These are phyloP conservation scores for Phyto melanocephala DNA, from an alignment of 2,888 invertebrate species.

Conservation along the genomic window DNA sequence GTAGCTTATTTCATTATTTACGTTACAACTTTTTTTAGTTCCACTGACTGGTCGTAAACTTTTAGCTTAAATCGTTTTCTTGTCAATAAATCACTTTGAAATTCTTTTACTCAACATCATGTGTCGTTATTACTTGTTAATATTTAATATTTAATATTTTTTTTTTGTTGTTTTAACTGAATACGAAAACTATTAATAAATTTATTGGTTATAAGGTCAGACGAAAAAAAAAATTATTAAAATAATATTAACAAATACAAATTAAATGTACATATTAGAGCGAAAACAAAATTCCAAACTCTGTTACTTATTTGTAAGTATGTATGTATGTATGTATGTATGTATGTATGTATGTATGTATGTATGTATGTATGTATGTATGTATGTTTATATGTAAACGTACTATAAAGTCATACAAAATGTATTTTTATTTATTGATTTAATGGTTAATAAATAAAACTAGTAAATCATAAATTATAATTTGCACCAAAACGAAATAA, in stretches of 20 bases:
- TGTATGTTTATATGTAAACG: no score
- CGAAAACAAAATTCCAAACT: constrained; percentile 29
- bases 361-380: no score
- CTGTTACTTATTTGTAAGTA: neutral
- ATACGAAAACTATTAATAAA: constrained; percentile 41
- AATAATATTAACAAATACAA: neutral
- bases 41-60: neutral
- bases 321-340: no score
- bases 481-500: neutral
- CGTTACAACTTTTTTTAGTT: no score
- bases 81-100: constrained; percentile 45
- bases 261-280: constrained; percentile 24
- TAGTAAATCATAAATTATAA: constrained; percentile 42
- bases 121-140: constrained; percentile 41
- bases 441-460: constrained; percentile 46
- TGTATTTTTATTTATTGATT: constrained; percentile 43
- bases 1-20: no score
- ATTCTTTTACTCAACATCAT: constrained; percentile 32
- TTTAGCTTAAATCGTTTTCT: constrained; percentile 8
- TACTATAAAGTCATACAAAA: no score
- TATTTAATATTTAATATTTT: constrained; percentile 30
- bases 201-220: constrained; percentile 63
- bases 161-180: neutral
- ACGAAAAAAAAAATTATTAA: constrained; percentile 3
- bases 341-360: no score